Base-by-base conservation (phyloP, 2,113 vertebrate genomes). In the Eretmodus cyanostictus region DNA sequence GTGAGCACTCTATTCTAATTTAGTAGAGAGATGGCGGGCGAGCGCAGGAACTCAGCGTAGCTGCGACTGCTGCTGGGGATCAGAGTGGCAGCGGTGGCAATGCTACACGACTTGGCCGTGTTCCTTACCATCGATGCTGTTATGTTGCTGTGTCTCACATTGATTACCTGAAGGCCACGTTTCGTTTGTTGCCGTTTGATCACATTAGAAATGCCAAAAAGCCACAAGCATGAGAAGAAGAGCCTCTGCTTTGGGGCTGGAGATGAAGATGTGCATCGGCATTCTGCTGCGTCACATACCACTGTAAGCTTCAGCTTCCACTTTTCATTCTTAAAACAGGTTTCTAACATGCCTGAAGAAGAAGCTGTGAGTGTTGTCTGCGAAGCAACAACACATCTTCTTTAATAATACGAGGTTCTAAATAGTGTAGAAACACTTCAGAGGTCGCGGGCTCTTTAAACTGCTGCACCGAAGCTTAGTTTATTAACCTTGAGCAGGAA, bases 1-100 rank as follows among this genome's bases (percentile, higher is more conserved):
- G 86, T 85, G 81, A 89, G 76, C 71, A 10, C 87, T 92, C 81
- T 85, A 57, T 88, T 91, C 78, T 90, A 80, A 86, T 91, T 49
- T 66, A 78, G 19, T 13, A 8, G 42, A 84, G 87, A 82, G 27
- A 5, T 51, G 24, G 55, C n/a, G 36, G 71, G 40, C 3, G 19
- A 81, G 17, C 17, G 47, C 45, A 73, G 87, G 85, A 84, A 83
- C 85, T 63, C 68, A 16, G 42, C 36, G 22, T 54, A 53, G 63
- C 73, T 54, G 49, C 22, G 71, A 19, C 51, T 73, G 16, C 78
- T 59, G 79, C 66, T 63, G 51, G 27, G 54, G 42, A 84, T 89
- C 73, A 80, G 9, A 82, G 78, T 61, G 88, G 68, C 85, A 78
- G 80, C 27, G 9, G 24, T 14, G 22, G 24, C 24, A 53, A 73